A percentile compares a stretch with the other conserved stretches of the same genome.
Evolutionary conservation across 2,888 invertebrate species (phyloP).

Genomic region (Zaprionus lineosus): DNA sequence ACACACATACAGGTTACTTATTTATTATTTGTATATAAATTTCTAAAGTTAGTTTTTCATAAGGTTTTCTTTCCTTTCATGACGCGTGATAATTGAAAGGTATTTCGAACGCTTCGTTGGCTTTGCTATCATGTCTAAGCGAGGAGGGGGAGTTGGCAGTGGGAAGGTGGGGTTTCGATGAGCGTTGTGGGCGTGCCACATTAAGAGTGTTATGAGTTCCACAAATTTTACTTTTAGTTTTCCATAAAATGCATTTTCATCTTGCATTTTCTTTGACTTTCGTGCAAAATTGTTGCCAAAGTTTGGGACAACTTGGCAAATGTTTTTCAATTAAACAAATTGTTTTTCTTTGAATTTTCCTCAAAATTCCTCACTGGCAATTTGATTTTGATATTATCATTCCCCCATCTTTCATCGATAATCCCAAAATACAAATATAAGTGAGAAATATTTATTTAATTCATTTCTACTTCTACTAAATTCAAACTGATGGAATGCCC

Average conservation of each 20-base stretch:
- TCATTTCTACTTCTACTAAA: too few species aligned
- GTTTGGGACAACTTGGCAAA: constrained; percentile 8
- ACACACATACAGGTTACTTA: constrained; percentile 9
- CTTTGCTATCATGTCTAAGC: constrained; percentile 39
- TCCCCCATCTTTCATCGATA: too few species aligned
- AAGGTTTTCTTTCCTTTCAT: constrained; percentile 17
- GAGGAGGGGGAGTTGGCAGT: not conserved
- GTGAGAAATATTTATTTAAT: too few species aligned
- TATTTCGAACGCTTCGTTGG: constrained; percentile 61
- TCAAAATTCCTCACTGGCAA: constrained; percentile 16
- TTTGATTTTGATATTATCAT: constrained; percentile 10
- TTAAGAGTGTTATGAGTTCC: not conserved
- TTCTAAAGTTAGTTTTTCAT: constrained; percentile 35
- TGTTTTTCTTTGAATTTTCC: constrained; percentile 27
- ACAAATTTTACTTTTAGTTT: too few species aligned
- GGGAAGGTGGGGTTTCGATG: not conserved
- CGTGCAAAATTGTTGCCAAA: constrained; percentile 5
- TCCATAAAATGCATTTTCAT: constrained; percentile 11
- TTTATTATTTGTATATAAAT: constrained; percentile 14
- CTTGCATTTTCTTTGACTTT: constrained; percentile 12
- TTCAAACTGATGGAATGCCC: too few species aligned
- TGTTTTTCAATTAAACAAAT: constrained; percentile 35
- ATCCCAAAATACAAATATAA: too few species aligned
- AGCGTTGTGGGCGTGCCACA: constrained; percentile 9
- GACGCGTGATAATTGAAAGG: constrained; percentile 64